Evolutionary conservation across 2,113 vertebrate genomes (phyloP), one percentile per base, ranked within the genome.

Genomic region (Pteruthius melanotis): DNA sequence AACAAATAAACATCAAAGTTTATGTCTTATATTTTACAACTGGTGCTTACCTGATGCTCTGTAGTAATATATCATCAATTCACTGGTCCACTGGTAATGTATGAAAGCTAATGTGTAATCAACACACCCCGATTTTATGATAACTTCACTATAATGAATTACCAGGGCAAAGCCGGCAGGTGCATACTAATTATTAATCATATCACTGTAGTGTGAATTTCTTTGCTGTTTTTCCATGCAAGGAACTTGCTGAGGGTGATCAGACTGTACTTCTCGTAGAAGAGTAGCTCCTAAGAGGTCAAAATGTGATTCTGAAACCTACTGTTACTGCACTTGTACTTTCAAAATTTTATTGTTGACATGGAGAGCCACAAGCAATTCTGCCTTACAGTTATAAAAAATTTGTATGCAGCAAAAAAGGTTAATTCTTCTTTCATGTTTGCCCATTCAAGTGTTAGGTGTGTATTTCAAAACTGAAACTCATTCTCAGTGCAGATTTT

Each of bases 101-200:
- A 69, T 79, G 71, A 90, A 88, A 82, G 61, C 24, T 65, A 94
- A 93, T 85, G 37, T 35, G 18, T 44, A 92, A 97, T 85, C 87
- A 90, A 44, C 79, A 59, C 33, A 70, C 33, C 61, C 68, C 9
- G 2, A 85, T 91, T 91, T 92, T 35, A 81, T 80, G 50, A 79
- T 87, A 82, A 69, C 44, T 79, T 82, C 23, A 23, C 2, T 21
- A 33, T 77, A 84, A 93, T 66, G 26, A 94, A 94, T 94, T 94
- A 64, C 39, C 18, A 76, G 22, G 20, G 33, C 19, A 72, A 60
- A 72, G 31, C 15, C 42, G 63, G 65, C 35, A 79, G 66, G 11
- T 96, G 54, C 84, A 94, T 84, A 56, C 54, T 75, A 92, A 88
- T 93, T 53, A 45, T 16, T 65, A 76, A 71, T 87, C 54, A 18